Base-by-base conservation (phyloP, 2,888 invertebrate genomes). In the Sisyra terminalis region DNA sequence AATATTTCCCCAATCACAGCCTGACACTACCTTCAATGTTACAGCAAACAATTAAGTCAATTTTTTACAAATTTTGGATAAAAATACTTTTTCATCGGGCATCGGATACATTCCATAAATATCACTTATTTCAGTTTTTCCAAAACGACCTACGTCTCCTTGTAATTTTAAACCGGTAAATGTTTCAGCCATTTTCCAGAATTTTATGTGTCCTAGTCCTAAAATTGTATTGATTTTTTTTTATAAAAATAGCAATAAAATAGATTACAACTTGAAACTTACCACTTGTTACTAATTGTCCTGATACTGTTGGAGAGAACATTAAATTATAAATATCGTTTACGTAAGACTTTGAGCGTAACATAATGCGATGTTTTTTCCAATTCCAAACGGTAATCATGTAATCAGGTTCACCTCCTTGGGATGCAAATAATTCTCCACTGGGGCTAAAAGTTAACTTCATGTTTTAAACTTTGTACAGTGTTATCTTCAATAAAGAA, bases 101-200 rank as follows among this genome's bases (percentile, higher is more conserved):
- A 93, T 75, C 46, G 86, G 81, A 53, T 79, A 80, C 43, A 85
- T 75, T 1, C 87, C 86, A 41, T 83, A 69, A 10, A 92, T 84
- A 56, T 92, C 89, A 32, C 87, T 86, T 50, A 89, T 86, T 60
- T 90, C 89, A 0, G 89, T 92, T 63, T 87, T 87, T 2, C 90
- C 92, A 58, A 92, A 93, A 54, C 86, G 71, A 1, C 92, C 92
- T n/a, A 87, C 59, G 53, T 83, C 78, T 2, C 89, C 88, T 60
- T 89, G 79, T 6, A 93, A 64, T 60, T 93, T 93, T 0, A 92
- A 63, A 1, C 92, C 92, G 0, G 92, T 93, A 55, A 92, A 93
- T 0, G 93, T 92, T 48, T 71, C 59, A 0, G 82, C 80, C 82
- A 92, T 90, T 67, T 87, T 90, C 92, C 92, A 93, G 62, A 89